These are phyloP conservation scores for Heliconius hermathena DNA, from an alignment of 1,140 invertebrate species.

Conservation along the genomic window DNA sequence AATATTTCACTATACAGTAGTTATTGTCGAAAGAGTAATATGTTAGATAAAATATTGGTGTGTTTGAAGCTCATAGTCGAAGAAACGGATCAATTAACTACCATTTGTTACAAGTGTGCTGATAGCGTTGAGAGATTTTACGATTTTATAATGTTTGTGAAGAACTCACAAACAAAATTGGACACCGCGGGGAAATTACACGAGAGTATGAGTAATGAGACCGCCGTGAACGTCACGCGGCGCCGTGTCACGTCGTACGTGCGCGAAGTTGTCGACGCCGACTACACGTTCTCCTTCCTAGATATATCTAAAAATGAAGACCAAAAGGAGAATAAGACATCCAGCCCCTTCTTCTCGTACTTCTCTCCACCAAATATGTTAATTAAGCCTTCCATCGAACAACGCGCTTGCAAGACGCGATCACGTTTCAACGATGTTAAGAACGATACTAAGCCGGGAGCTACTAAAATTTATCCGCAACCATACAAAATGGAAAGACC, in stretches of 20 bases:
- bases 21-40: slow-evolving; percentile 59
- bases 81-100: slow-evolving; percentile 56
- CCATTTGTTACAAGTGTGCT: slow-evolving; percentile 71
- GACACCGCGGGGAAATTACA: background rate
- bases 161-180: slow-evolving; percentile 58
- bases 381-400: slow-evolving; percentile 47
- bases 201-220: background rate
- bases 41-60: slow-evolving; percentile 68
- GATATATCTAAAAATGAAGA: slow-evolving; percentile 57
- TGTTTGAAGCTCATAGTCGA: slow-evolving; percentile 67
- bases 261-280: slow-evolving; percentile 59
- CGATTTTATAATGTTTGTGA: slow-evolving; percentile 62
- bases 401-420: slow-evolving; percentile 54
- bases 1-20: slow-evolving; percentile 65
- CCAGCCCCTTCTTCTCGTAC: slow-evolving; percentile 71
- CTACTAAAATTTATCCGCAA: slow-evolving; percentile 34
- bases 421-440: slow-evolving; percentile 29
- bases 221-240: slow-evolving; percentile 41
- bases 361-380: slow-evolving; percentile 60
- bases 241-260: slow-evolving; percentile 64
- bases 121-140: slow-evolving; percentile 67
- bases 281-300: slow-evolving; percentile 69
- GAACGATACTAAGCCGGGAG: slow-evolving; percentile 36
- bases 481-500: slow-evolving; percentile 46
- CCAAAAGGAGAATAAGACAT: slow-evolving; percentile 53